These are phyloP conservation scores for Alloplasta piceator DNA, from an alignment of 2,888 invertebrate species.

Conservation along the genomic window DNA sequence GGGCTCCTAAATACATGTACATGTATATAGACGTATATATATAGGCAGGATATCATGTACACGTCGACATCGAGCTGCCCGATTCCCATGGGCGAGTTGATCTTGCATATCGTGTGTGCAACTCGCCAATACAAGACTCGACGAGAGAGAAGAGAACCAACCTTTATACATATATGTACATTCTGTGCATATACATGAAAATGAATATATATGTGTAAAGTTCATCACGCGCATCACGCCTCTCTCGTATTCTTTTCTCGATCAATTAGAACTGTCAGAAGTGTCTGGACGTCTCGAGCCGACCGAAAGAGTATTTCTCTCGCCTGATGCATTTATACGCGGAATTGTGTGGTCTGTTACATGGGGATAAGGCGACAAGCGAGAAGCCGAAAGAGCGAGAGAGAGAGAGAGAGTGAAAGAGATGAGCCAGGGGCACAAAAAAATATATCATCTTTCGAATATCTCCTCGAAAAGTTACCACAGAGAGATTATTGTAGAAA, in stretches of 20 bases:
- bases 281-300: constrained; percentile 67
- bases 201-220: too few species aligned
- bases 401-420: neutral
- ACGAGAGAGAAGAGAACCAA: constrained; percentile 18
- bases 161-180: neutral
- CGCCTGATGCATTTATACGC: constrained; percentile 31
- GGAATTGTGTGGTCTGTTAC: constrained; percentile 6
- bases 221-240: constrained; percentile 43
- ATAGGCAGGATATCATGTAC: constrained; percentile 28
- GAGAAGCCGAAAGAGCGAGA: neutral
- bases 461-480: neutral
- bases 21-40: neutral
- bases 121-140: constrained; percentile 15
- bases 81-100: constrained; percentile 50
- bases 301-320: constrained; percentile 23
- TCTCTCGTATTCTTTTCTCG: constrained; percentile 64
- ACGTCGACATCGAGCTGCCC: constrained; percentile 40
- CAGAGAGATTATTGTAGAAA: neutral
- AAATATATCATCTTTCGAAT: neutral
- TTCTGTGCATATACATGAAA: too few species aligned
- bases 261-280: constrained; percentile 72
- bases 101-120: constrained; percentile 21
- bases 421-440: neutral
- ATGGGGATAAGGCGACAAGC: neutral
- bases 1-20: constrained; percentile 16